These are phyloP conservation scores for Thunnus albacares DNA, from an alignment of 2,797 vertebrate genomes.

Conservation along the genomic window DNA sequence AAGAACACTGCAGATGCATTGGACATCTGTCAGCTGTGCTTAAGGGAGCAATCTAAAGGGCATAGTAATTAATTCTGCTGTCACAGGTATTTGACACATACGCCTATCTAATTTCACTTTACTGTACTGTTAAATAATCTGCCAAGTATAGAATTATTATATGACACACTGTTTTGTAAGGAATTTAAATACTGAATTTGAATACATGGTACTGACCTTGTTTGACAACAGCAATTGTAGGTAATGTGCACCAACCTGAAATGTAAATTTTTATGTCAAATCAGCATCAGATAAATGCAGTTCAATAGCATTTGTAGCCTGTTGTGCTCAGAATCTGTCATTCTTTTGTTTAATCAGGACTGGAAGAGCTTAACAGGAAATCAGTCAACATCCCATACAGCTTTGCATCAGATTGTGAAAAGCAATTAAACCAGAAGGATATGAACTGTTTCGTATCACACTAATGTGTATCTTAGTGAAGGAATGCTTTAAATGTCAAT, in stretches of 20 bases:
- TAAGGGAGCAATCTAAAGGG: neutral
- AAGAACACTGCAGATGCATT: neutral
- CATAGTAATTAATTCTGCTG: too few species aligned
- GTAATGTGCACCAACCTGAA: neutral
- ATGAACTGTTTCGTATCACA: constrained; percentile 39
- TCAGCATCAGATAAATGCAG: constrained; percentile 7
- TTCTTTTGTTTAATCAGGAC: constrained; percentile 20
- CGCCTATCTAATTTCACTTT: neutral
- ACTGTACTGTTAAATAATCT: neutral
- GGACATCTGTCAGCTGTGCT: neutral
- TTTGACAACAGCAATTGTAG: constrained; percentile 6
- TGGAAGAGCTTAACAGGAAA: constrained; percentile 36
- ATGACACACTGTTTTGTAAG: neutral
- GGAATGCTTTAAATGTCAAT: constrained; percentile 58
- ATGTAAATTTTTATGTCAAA: neutral
- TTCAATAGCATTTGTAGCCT: constrained; percentile 9
- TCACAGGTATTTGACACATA: too few species aligned
- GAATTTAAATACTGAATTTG: neutral
- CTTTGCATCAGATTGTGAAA: constrained; percentile 52
- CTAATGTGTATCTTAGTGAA: constrained; percentile 36
- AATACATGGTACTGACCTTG: neutral
- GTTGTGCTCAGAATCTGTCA: constrained; percentile 10
- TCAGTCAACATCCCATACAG: constrained; percentile 42
- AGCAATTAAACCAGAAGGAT: constrained; percentile 57
- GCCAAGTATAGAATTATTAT: neutral